Conservation (phyloP, 2,888 invertebrate genomes). For the Tenthredo notha region DNA sequence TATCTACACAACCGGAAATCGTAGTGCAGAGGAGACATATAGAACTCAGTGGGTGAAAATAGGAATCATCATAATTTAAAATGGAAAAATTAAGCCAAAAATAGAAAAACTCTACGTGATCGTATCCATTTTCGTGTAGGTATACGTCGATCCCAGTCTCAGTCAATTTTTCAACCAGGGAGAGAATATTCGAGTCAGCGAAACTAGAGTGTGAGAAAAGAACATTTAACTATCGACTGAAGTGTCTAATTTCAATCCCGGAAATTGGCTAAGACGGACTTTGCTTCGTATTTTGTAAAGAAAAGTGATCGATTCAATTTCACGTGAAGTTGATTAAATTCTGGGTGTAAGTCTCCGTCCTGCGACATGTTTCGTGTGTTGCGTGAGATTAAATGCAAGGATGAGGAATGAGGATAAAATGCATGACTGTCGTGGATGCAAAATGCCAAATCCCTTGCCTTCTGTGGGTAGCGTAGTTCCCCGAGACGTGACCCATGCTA, state of each 20-base stretch:
- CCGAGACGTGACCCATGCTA: conserved; percentile 93
- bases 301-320: too few species aligned
- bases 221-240: conserved; percentile 63
- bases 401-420: neutral
- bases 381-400: neutral
- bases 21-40: conserved; percentile 61
- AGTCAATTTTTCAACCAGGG: neutral
- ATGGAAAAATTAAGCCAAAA: neutral
- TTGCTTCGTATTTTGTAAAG: neutral
- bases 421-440: conserved; percentile 40
- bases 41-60: conserved; percentile 49
- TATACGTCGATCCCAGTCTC: neutral
- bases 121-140: neutral
- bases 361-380: neutral
- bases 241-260: neutral
- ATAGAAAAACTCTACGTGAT: neutral
- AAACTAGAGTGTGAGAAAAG: conserved; percentile 44
- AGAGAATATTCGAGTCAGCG: too few species aligned
- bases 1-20: conserved; percentile 74
- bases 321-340: neutral
- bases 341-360: neutral
- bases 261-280: neutral
- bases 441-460: conserved; percentile 83
- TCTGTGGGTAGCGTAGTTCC: conserved; percentile 94
- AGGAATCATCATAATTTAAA: neutral